Evolutionary conservation across 2,888 invertebrate species (phyloP).

Genomic region (Tribolium freemani): DNA sequence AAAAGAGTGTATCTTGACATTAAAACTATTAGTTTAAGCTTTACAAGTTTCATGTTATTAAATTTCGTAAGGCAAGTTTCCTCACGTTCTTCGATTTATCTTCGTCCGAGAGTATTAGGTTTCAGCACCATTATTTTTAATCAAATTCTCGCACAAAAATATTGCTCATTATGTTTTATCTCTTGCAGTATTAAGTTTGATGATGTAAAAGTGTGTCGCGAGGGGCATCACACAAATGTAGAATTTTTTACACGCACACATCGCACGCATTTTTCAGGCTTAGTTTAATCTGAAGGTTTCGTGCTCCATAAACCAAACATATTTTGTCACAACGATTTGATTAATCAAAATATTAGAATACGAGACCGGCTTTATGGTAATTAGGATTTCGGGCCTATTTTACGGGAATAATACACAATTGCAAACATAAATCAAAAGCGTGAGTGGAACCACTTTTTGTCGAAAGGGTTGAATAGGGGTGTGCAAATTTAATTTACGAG

Average conservation of each 20-base stretch:
- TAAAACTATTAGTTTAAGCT: conserved; percentile 1
- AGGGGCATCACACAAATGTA: neutral
- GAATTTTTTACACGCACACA: conserved; percentile 3
- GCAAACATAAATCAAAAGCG: conserved; percentile 7
- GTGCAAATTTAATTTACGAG: neutral
- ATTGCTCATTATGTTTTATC: neutral
- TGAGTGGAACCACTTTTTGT: conserved; percentile 4
- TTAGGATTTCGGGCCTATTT: neutral
- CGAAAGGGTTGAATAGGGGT: neutral
- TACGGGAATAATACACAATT: neutral
- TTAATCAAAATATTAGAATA: neutral
- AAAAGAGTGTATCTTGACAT: neutral
- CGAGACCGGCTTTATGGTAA: neutral
- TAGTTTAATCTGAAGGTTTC: conserved; percentile 31
- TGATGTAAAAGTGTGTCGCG: neutral
- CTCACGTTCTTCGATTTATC: neutral
- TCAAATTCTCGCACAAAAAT: neutral
- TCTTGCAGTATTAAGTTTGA: neutral
- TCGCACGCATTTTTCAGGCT: conserved; percentile 26
- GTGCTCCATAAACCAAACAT: conserved; percentile 27
- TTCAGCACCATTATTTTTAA: conserved; percentile 1
- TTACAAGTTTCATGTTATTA: neutral
- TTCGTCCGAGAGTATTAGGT: neutral
- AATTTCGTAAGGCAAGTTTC: neutral
- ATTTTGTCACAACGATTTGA: neutral